Percentiles rank a stretch among this genome's conserved stretches.
Evolutionary conservation across 2,113 vertebrate genomes (phyloP).

Genomic region (Eleginops maclovinus): DNA sequence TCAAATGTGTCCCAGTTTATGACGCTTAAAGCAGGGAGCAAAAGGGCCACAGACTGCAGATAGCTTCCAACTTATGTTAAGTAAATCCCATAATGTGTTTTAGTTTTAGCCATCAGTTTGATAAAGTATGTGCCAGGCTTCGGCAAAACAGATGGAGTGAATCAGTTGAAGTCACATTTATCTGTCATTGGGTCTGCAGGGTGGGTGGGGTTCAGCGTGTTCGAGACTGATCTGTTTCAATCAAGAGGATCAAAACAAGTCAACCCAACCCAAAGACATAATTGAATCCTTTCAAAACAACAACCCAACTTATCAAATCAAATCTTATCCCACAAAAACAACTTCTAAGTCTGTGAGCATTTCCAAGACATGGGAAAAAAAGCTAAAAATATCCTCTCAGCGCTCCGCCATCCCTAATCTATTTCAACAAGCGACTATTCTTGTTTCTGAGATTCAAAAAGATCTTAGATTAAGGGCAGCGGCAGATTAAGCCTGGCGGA

Average conservation of each 20-base stretch:
- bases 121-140: neutral
- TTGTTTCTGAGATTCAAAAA: slow-evolving; percentile 62
- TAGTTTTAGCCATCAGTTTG: neutral
- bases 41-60: neutral
- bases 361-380: slow-evolving; percentile 22
- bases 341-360: slow-evolving; percentile 39
- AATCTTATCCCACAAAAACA: slow-evolving; percentile 10
- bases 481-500: slow-evolving; percentile 65
- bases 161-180: slow-evolving; percentile 3
- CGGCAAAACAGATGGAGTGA: slow-evolving; percentile 7
- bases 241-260: slow-evolving; percentile 33
- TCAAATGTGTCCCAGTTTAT: neutral
- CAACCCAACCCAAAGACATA: slow-evolving; percentile 6
- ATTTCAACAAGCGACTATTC: slow-evolving; percentile 59
- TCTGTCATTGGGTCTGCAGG: slow-evolving; percentile 8
- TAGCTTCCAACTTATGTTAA: neutral
- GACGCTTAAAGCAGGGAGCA: neutral
- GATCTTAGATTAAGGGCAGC: slow-evolving; percentile 73
- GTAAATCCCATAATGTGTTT: slow-evolving; percentile 5
- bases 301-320: slow-evolving; percentile 23
- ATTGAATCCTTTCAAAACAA: slow-evolving; percentile 5
- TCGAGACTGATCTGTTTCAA: slow-evolving; percentile 28
- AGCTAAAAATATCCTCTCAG: slow-evolving; percentile 55
- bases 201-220: slow-evolving; percentile 14
- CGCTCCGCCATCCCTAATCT: slow-evolving; percentile 42